Evolutionary conservation across 2,113 vertebrate genomes (phyloP).

Genomic region (Cavia porcellus): DNA sequence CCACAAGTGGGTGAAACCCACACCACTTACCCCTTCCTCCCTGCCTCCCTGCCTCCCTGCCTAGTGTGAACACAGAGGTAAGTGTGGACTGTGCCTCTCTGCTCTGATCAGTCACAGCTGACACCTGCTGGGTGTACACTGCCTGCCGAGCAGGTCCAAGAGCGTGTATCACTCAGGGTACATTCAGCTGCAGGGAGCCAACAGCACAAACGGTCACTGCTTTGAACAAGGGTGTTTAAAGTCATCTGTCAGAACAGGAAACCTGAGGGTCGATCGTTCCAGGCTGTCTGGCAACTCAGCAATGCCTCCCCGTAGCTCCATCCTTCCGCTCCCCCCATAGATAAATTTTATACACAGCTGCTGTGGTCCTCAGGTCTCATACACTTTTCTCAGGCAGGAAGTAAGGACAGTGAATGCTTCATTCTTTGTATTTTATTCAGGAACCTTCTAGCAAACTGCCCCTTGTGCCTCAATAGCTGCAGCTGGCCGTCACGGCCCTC

Average conservation of each 20-base stretch:
- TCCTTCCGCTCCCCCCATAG: not conserved
- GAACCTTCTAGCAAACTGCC: not conserved
- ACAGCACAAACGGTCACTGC: not conserved
- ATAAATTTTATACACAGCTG: not conserved
- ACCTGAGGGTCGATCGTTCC: not conserved
- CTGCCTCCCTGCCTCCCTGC: not conserved
- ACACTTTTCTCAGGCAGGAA: not conserved
- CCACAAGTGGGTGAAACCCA: fast-evolving
- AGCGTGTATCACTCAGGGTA: not conserved
- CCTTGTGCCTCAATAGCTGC: not conserved
- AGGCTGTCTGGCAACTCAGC: not conserved
- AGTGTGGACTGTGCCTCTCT: not conserved
- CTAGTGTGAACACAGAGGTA: not conserved
- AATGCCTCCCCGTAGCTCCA: not conserved
- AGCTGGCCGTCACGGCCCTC: not conserved
- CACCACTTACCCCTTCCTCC: too few species aligned
- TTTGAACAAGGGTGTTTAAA: constrained; percentile 30
- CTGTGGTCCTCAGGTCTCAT: not conserved
- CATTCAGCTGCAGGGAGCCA: not conserved
- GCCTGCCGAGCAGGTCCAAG: not conserved
- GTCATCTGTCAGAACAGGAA: not conserved
- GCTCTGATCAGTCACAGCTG: not conserved
- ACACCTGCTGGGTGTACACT: fast-evolving
- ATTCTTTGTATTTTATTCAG: not conserved
- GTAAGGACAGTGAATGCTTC: not conserved